Evolutionary conservation across 1,140 invertebrate genomes (phyloP).

Genomic region (Trinorchestia longiramus): DNA sequence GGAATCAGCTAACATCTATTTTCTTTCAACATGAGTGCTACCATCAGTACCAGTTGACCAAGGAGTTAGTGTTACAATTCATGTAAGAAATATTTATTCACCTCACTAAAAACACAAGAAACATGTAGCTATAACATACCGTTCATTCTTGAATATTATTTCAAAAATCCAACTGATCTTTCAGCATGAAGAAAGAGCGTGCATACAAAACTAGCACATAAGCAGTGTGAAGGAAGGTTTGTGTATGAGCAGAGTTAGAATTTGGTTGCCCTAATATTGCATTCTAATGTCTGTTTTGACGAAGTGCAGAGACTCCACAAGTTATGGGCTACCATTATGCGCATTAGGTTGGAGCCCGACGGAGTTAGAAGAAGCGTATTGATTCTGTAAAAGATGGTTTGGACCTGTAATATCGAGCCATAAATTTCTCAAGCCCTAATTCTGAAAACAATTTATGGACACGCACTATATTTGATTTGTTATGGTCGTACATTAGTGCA

Average conservation of each 20-base stretch:
- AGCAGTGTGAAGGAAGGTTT: not conserved
- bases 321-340: conserved; percentile 4
- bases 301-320: not conserved
- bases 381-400: conserved; percentile 47
- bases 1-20: not conserved
- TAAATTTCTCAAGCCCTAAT: conserved; percentile 36
- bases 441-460: conserved; percentile 52
- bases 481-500: not conserved
- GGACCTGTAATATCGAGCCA: conserved; percentile 48
- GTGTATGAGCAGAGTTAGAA: not conserved
- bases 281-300: conserved; percentile 45
- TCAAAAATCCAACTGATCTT: not conserved
- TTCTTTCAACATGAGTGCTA: not conserved
- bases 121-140: not conserved
- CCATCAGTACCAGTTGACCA: not conserved
- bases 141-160: not conserved
- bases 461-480: conserved; percentile 50
- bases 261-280: conserved; percentile 4
- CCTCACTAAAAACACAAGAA: not conserved
- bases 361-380: conserved; percentile 31
- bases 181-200: not conserved
- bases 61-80: not conserved
- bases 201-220: not conserved
- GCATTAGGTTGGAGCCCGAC: conserved; percentile 36
- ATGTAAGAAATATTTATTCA: not conserved